Evolutionary conservation across 1,140 invertebrate species (phyloP), one percentile per base, ranked within the genome.

Genomic region (Homalodisca vitripennis): DNA sequence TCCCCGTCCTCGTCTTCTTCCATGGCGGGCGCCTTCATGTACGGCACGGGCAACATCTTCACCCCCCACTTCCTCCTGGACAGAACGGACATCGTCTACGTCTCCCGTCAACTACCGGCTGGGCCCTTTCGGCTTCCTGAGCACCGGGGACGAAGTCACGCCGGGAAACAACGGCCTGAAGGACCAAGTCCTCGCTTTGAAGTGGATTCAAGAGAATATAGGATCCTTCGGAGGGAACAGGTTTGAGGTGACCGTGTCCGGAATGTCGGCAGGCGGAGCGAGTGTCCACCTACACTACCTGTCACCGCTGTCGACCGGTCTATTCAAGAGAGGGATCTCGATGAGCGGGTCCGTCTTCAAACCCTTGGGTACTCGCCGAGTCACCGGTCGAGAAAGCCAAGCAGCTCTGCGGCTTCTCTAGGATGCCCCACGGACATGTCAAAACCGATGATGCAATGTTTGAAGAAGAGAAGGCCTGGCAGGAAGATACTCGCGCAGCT

Each of bases 321-420:
- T 66, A n/a, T 66, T 66, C 74, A 77, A 87, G 75, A 83, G 86
- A 64, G 91, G 89, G 2, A 88, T 94, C 51, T 87, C 92, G 0
- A 85, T 89, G 79, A 93, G 92, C 75, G 93, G 93, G 0, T 88
- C 88, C 12, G 86, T 87, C 3, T 78, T 92, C 0, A 80, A n/a
- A 84, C 72, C 85, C 85, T 2, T 95, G 89, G 92, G 85, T 88
- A 0, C 80, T 90, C 32, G 82, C 87, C 1, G 82, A 88, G 74
- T 85, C 88, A 41, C 82, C 90, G 0, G 76, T 83, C 1, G 82
- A 87, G 70, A 92, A 92, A 75, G 86, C 92, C 0, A 82, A 84
- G n/a, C 53, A 80, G 85, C 70, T 76, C 95, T 1, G 88, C 87
- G 0, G 74, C 78, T 1, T 79, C 84, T 3, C 79, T 95, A 0